Base-by-base conservation (phyloP, 2,797 vertebrate genomes). In the Phaenicophaeus curvirostris region DNA sequence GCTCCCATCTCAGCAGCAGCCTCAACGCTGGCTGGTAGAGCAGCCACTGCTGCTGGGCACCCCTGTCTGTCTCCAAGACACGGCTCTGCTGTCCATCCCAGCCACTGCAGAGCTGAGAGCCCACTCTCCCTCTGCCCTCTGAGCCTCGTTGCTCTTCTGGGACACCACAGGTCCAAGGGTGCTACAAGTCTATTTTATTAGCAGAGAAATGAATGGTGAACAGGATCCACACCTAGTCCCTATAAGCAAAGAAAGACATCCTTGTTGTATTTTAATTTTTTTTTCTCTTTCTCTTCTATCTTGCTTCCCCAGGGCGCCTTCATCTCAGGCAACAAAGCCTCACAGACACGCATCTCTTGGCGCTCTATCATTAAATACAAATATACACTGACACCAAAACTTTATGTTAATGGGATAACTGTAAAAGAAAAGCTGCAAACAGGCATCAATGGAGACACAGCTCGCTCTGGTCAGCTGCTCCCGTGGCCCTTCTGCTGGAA, bases 1-100 rank as follows among this genome's bases (percentile, higher is more conserved):
- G 18, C 6, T 84, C 15, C 25, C 2, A 4, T 25, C 72, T 27
- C 8, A 15, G 35, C 19, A 92, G 41, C 3, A 3, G 41, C 72
- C 57, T 83, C 11, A 9, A 28, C 42, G 5, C 19, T 21, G 30
- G 28, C 13, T 0, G 6, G 48, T 21, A 55, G n/a, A 76, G 59
- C 33, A 53, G 50, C 9, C 50, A 58, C 20, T 1, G 1, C 11
- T 2, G 2, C 39, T 84, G n/a, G 15, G 39, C 63, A 15, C 20
- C 0, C 4, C 20, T 54, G 42, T 24, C 23, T 58, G 39, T 23
- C 13, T 8, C 27, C 14, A 39, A 58, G 44, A 19, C 46, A 46
- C 7, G 0, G 4, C 21, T 80, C 39, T 61, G 11, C 55, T 72
- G 27, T 57, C 48, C 2, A 2, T 4, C 2, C 19, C 30, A 66